These are phyloP conservation scores for Macrotrachela quadricornifera DNA, from an alignment of 1,140 invertebrate species.

Conservation along the genomic window DNA sequence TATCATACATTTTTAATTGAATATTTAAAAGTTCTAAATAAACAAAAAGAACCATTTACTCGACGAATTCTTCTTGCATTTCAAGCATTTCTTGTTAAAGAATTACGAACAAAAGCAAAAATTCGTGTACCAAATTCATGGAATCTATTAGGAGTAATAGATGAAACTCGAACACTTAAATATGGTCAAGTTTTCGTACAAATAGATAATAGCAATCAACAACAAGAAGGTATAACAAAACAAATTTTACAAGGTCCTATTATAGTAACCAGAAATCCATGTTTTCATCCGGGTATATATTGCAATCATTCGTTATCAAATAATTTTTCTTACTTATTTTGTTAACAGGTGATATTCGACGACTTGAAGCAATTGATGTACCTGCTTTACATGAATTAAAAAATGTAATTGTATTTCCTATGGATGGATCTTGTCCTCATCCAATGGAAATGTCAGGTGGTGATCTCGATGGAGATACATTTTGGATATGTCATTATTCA, in stretches of 20 bases:
- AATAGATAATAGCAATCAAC: not conserved
- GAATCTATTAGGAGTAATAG: not conserved
- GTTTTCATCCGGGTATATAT: not conserved
- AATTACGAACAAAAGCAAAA: not conserved
- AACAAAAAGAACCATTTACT: not conserved
- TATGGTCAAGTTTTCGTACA: not conserved
- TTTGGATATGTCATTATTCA: too few species aligned
- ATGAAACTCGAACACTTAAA: not conserved
- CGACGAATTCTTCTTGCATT: not conserved
- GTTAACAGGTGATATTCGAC: slow-evolving; percentile 26
- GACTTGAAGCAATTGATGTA: slow-evolving; percentile 23
- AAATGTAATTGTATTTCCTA: slow-evolving; percentile 31
- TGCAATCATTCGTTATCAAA: too few species aligned
- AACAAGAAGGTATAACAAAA: not conserved
- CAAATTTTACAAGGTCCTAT: not conserved
- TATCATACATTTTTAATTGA: not conserved
- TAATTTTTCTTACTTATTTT: too few species aligned
- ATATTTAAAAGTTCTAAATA: not conserved
- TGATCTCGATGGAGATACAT: slow-evolving; percentile 30
- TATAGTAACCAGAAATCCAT: slow-evolving; percentile 2
- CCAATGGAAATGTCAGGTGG: slow-evolving; percentile 31
- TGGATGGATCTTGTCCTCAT: slow-evolving; percentile 25
- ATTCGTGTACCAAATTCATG: slow-evolving; percentile 1
- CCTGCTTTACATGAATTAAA: slow-evolving; percentile 19
- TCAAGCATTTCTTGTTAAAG: not conserved